A percentile compares a stretch with the other conserved stretches of the same genome.
These are phyloP conservation scores for Gymnorhina tibicen DNA, from an alignment of 2,113 vertebrate genomes.

Conservation along the genomic window DNA sequence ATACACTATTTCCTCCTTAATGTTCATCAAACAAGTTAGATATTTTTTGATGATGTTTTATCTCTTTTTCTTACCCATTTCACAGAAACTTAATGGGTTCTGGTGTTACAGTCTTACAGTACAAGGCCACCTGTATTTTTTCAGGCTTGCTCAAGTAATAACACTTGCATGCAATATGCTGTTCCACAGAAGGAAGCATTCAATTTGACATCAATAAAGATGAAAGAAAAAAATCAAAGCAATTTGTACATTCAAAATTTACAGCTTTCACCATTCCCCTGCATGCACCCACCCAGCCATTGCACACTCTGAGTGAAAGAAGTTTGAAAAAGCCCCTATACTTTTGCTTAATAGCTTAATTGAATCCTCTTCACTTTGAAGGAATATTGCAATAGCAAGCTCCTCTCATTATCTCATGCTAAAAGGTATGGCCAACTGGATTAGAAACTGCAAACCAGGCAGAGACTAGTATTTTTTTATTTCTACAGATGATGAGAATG, in stretches of 20 bases:
- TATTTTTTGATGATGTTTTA: background rate
- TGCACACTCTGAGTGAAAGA: background rate
- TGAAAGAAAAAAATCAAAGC: conserved; percentile 20
- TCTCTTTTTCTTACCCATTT: background rate
- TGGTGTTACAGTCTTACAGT: background rate
- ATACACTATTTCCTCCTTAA: background rate
- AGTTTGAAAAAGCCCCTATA: background rate
- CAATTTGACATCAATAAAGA: background rate
- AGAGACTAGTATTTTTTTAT: background rate
- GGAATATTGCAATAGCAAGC: background rate
- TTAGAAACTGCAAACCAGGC: background rate
- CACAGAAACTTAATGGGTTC: background rate
- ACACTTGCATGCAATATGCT: background rate
- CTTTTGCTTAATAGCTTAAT: background rate
- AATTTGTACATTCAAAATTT: background rate
- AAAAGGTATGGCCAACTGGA: background rate
- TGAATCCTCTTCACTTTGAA: background rate
- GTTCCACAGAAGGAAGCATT: background rate
- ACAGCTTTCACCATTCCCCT: background rate
- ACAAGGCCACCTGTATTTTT: background rate
- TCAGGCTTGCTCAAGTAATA: background rate
- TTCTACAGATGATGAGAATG: background rate
- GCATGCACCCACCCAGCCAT: background rate
- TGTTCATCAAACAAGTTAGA: background rate
- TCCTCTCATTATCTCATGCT: background rate